A percentile compares a stretch with the other conserved stretches of the same genome.
These are phyloP conservation scores for Caenorhabditis sinica DNA, from an alignment of 2,888 invertebrate species.

Conservation along the genomic window DNA sequence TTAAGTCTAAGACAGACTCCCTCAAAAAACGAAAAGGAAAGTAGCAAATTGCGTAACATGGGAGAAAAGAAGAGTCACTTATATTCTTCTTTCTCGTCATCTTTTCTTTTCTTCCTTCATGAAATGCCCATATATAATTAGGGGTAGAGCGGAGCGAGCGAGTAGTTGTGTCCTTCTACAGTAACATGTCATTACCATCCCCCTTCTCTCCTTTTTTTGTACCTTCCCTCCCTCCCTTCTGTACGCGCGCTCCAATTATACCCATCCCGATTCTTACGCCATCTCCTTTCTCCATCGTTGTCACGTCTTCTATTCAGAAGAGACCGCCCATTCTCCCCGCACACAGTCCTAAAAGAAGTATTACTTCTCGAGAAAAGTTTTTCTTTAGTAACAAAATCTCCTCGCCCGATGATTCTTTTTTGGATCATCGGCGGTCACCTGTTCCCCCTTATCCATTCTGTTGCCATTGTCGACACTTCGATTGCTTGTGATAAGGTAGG, in stretches of 20 bases:
- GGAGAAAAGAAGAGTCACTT: constrained; percentile 5
- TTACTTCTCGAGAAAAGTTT: not conserved
- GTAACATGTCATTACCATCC: constrained; percentile 65
- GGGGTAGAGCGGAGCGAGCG: not conserved
- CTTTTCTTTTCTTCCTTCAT: not conserved
- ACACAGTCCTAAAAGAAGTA: not conserved
- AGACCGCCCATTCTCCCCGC: constrained; percentile 38
- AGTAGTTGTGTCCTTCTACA: constrained; percentile 63
- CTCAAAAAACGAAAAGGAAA: not conserved
- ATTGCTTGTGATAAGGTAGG: constrained; percentile 74
- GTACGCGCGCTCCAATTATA: constrained; percentile 45
- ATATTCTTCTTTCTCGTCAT: constrained; percentile 14
- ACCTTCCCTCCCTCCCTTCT: not conserved
- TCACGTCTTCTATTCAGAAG: constrained; percentile 18
- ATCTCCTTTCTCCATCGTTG: constrained; percentile 12
- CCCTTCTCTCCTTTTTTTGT: constrained; percentile 15
- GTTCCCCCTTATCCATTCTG: constrained; percentile 20
- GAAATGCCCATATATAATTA: constrained; percentile 45
- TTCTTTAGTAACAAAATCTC: not conserved
- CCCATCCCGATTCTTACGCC: constrained; percentile 41
- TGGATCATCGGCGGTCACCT: constrained; percentile 53
- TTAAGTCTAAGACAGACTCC: not conserved
- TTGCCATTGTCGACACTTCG: constrained; percentile 69
- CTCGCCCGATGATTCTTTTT: constrained; percentile 36
- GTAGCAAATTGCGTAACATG: constrained; percentile 44